Evolutionary conservation across 2,888 invertebrate species (phyloP), one percentile per base, ranked within the genome.

Genomic region (Neria commutata): DNA sequence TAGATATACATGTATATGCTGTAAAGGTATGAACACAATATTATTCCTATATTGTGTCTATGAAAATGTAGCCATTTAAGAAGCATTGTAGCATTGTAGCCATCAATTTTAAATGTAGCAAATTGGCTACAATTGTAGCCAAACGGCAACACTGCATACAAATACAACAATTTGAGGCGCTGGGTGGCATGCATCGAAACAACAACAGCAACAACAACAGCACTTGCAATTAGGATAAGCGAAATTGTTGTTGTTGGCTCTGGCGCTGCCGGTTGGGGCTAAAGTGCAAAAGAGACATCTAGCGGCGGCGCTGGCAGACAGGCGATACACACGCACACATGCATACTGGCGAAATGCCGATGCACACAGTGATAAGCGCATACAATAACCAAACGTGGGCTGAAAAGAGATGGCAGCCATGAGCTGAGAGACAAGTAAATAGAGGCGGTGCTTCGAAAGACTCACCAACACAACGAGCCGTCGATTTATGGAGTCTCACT

Each of bases 281-380:
- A 37, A 42, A 69, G 57, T 58, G 73, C 72, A 72, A 72, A 73
- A 73, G 72, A 70, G 72, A 72, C 72, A 71, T 68, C 70, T 70
- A 72, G 70, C 73, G 67, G 71, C 70, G 72, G 68, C 70, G 65
- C 71, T 71, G 71, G 70, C 70, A 70, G 67, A 63, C 68, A 69
- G 66, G 67, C 68, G 64, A 58, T 63, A 63, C 65, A 62, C 59
- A 24, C 25, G 26, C 50, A 14, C 50, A 23, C 56, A 61, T 19
- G 58, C 47, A 55, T 8, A 54, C 16, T 52, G 21, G 34, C 50
- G 5, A 65, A 67, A 73, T 67, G 66, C 71, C 70, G 72, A 72
- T 72, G 73, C 72, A 71, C 72, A 73, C 73, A 73, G 73, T 72
- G 71, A 73, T 72, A 73, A 73, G 71, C 42, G 42, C 14, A 29